phyloP scores from a whole-genome alignment of 37 sponge, comb jelly and placozoan genomes.

The Agelas oroides region DNA sequence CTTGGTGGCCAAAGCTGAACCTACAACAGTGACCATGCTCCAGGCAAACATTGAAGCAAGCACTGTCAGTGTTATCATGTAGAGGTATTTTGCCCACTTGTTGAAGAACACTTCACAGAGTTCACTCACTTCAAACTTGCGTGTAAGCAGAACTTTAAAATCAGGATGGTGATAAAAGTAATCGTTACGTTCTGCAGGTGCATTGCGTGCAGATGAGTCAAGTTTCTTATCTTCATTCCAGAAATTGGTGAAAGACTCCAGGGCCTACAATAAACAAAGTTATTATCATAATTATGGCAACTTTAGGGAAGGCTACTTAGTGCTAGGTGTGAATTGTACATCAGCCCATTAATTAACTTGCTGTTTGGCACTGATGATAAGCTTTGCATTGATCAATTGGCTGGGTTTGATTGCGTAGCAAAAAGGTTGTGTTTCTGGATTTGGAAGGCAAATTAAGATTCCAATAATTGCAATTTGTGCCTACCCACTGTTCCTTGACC shows the following conservation, averaged over 20 bases:
- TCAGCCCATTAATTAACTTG: too few species aligned
- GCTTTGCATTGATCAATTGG: too few species aligned
- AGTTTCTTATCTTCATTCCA: neutral
- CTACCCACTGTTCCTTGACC: too few species aligned
- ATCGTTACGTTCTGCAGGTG: neutral
- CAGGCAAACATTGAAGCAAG: conserved; percentile 48
- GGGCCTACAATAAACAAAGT: neutral
- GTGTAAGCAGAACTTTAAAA: conserved; percentile 21
- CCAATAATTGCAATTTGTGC: too few species aligned
- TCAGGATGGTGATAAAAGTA: neutral
- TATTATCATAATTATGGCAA: neutral
- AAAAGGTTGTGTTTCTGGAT: too few species aligned
- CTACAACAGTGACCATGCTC: conserved; percentile 68
- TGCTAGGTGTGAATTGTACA: too few species aligned
- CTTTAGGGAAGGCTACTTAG: too few species aligned
- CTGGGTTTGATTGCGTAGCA: too few species aligned
- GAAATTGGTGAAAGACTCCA: neutral
- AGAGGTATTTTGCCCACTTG: conserved; percentile 21
- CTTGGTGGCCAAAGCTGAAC: conserved; percentile 80
- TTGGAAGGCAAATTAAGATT: too few species aligned
- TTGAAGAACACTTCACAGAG: conserved; percentile 60
- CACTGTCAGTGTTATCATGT: conserved; percentile 38
- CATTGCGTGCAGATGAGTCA: too few species aligned
- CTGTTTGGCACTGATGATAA: too few species aligned
- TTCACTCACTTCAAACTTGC: conserved; percentile 83